Conservation (phyloP, 2,797 vertebrate genomes). For the Diplodus sargus region DNA sequence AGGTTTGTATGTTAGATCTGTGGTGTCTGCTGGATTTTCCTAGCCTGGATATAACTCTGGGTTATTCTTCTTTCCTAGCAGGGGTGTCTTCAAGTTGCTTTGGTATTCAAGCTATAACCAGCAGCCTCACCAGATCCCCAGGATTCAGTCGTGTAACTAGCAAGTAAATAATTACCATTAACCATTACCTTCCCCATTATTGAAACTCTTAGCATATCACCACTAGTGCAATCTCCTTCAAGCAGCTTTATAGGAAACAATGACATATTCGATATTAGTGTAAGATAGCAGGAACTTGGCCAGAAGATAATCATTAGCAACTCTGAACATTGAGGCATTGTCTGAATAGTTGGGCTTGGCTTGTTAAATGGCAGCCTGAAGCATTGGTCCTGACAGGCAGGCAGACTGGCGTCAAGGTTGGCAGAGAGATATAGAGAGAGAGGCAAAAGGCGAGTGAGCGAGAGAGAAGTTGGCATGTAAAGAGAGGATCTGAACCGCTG, state of each 20-base stretch:
- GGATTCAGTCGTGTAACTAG: background rate
- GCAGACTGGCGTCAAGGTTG: conserved; percentile 56
- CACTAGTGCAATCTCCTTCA: background rate
- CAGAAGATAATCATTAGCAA: conserved; percentile 41
- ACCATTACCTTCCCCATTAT: background rate
- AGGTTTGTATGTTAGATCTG: background rate
- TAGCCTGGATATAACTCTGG: background rate
- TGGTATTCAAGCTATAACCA: background rate
- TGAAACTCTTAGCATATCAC: background rate
- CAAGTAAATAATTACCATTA: background rate
- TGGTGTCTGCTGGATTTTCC: background rate
- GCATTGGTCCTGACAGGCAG: conserved; percentile 53
- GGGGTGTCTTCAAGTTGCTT: background rate
- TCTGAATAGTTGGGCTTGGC: conserved; percentile 41
- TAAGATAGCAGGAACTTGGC: conserved; percentile 11
- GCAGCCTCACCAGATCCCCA: background rate
- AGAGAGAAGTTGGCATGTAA: conserved; percentile 51
- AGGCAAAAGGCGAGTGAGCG: conserved; percentile 20
- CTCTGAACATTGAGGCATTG: conserved; percentile 35
- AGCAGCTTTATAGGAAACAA: conserved; percentile 2
- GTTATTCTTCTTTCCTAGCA: background rate
- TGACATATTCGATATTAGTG: conserved; percentile 4
- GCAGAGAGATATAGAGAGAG: conserved; percentile 48
- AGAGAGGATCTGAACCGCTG: conserved; percentile 48
- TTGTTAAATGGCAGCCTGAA: conserved; percentile 49